These are phyloP conservation scores for Thamnaconus septentrionalis DNA, from an alignment of 2,113 vertebrate species.

Conservation along the genomic window DNA sequence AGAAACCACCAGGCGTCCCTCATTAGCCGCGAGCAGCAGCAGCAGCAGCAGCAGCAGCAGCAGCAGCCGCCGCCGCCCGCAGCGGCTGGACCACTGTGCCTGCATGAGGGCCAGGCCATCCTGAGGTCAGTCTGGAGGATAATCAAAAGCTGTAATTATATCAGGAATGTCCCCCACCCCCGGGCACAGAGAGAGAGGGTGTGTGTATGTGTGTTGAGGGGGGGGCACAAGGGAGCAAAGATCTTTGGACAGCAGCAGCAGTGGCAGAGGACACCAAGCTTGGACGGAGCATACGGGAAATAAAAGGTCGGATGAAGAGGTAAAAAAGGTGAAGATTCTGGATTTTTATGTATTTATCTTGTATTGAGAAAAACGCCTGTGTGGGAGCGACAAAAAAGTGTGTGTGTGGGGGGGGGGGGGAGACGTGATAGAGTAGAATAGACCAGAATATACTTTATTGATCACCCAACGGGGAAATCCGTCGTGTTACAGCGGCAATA, in stretches of 20 bases:
- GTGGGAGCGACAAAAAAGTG: no score
- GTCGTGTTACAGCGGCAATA: no score
- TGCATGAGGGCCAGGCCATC: constrained; percentile 33
- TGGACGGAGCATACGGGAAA: no score
- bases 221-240: constrained; percentile 24
- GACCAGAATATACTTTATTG: not conserved
- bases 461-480: no score
- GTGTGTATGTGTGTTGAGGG: not conserved
- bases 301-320: no score
- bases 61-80: no score
- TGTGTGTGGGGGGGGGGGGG: constrained; percentile 9
- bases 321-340: no score
- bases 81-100: constrained; percentile 20
- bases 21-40: constrained; percentile 49
- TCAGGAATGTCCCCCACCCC: constrained; percentile 5
- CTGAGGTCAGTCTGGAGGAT: constrained; percentile 47
- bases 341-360: not conserved
- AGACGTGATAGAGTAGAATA: constrained; percentile 15
- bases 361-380: constrained; percentile 7
- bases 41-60: no score
- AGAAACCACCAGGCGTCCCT: constrained; percentile 42
- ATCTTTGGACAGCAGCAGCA: not conserved
- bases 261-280: not conserved
- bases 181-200: no score
- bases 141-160: constrained; percentile 68